phyloP scores from a whole-genome alignment of 2,888 invertebrate species.

The Cepaea hortensis region DNA sequence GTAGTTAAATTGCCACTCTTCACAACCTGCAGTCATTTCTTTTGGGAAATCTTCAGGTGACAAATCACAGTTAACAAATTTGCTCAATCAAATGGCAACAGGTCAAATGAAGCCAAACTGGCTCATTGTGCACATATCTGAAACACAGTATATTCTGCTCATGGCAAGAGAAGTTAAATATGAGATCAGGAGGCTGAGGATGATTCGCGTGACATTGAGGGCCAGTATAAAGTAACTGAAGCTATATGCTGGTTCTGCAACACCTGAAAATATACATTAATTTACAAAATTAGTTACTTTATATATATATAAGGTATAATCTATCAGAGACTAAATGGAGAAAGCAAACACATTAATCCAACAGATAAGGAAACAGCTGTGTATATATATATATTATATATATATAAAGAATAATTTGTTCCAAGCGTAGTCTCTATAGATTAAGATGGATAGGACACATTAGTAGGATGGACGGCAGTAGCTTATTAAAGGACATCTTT shows the following conservation, averaged over 20 bases:
- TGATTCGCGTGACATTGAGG: constrained; percentile 42
- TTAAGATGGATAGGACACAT: too few relatives aligned
- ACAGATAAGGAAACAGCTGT: too few relatives aligned
- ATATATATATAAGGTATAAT: too few relatives aligned
- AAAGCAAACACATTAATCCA: too few relatives aligned
- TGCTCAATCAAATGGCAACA: background rate
- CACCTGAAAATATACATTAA: constrained; percentile 66
- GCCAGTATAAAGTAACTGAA: constrained; percentile 75
- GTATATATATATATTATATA: too few relatives aligned
- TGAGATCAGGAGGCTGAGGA: constrained; percentile 16
- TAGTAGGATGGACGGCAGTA: too few relatives aligned
- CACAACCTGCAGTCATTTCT: background rate
- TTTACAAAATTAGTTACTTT: background rate
- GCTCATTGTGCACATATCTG: background rate
- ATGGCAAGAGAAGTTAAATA: too few relatives aligned
- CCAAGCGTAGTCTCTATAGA: too few relatives aligned
- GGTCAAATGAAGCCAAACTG: too few relatives aligned
- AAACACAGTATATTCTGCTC: background rate
- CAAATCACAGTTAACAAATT: background rate
- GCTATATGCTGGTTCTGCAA: constrained; percentile 77
- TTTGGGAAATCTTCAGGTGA: background rate
- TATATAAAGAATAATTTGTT: too few relatives aligned
- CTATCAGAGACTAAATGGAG: too few relatives aligned
- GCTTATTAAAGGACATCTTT: too few relatives aligned
- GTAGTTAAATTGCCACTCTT: background rate